phyloP scores from a whole-genome alignment of 2,113 vertebrate genomes.

The Noturus placidus region DNA sequence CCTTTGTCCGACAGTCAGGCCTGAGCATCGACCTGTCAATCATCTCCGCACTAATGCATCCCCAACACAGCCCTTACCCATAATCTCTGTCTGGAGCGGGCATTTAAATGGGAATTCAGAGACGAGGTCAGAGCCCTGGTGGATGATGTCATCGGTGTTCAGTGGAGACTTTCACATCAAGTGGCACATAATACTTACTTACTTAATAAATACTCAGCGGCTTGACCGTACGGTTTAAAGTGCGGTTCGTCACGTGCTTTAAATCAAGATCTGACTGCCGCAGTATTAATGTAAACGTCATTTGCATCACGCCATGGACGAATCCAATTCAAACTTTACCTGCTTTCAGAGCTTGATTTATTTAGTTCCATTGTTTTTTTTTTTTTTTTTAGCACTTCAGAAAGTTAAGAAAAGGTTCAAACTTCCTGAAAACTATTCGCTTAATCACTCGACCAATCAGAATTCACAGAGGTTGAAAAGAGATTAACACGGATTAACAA shows the following conservation, averaged over 20 bases:
- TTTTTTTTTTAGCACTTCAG: too few relatives aligned
- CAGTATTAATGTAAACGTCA: neutral
- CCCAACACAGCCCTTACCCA: neutral
- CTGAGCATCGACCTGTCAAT: slow-evolving; percentile 27
- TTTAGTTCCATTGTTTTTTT: too few relatives aligned
- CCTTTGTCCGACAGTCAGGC: slow-evolving; percentile 41
- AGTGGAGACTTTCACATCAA: neutral
- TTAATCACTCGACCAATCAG: neutral
- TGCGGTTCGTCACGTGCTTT: neutral
- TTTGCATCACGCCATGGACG: neutral
- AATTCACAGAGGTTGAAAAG: too few relatives aligned
- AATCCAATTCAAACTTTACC: neutral
- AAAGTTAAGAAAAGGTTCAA: neutral
- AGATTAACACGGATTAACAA: neutral
- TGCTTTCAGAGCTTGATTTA: too few relatives aligned
- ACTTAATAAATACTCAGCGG: neutral
- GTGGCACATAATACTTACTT: neutral
- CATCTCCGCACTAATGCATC: slow-evolving; percentile 40
- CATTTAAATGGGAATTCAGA: slow-evolving; percentile 11
- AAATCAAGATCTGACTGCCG: neutral
- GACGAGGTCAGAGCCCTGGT: slow-evolving; percentile 1
- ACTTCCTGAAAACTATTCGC: neutral
- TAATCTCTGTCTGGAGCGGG: slow-evolving; percentile 10
- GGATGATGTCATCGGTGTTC: neutral
- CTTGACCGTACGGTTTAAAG: neutral